Evolutionary conservation across 2,797 vertebrate species (phyloP), one percentile per base, ranked within the genome.

Genomic region (Pipistrellus pipistrellus): DNA sequence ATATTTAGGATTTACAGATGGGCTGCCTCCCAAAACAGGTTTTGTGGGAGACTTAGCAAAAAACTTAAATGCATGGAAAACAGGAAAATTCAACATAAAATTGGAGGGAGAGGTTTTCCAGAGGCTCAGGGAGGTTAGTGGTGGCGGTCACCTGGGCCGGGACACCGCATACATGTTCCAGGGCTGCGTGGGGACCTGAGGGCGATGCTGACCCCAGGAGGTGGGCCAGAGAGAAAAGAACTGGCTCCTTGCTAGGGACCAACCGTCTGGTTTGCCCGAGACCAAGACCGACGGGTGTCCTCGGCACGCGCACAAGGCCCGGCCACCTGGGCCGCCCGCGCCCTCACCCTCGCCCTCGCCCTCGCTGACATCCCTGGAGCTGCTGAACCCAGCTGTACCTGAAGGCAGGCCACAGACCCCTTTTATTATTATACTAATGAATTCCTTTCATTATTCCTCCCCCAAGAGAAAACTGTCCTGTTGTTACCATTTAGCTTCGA

Each of bases 231-330:
- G 20, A 71, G 9, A 11, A 41, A 4, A 21, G 51, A 30, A 13
- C 71, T 1, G 12, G 57, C 6, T 7, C n/a, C 84, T 46, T 4
- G 4, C 8, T 14, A 2, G 30, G 0, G 30, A 69, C 38, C 21
- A 2, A 6, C 32, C 0, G 0, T 7, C 30, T 7, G 13, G 14
- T 17, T 64, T 48, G 25, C 32, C 41, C 0, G 20, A 25, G 38
- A 80, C 41, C 0, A 15, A 25, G 38, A 80, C 35, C 0, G 9
- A 23, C 2, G 4, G 51, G 35, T 35, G 27, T 71, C 66, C 72
- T 27, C 12, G 2, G 55, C 23, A 30, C 7, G 10, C 4, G 4
- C 55, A 53, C 3, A 27, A 13, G 23, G 25, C 85, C 41, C 14
- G 1, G 69, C 25, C 12, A 8, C 7, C 9, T 3, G 53, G 14